These are phyloP conservation scores for Monopterus albus DNA, from an alignment of 2,113 vertebrate genomes.

Conservation along the genomic window DNA sequence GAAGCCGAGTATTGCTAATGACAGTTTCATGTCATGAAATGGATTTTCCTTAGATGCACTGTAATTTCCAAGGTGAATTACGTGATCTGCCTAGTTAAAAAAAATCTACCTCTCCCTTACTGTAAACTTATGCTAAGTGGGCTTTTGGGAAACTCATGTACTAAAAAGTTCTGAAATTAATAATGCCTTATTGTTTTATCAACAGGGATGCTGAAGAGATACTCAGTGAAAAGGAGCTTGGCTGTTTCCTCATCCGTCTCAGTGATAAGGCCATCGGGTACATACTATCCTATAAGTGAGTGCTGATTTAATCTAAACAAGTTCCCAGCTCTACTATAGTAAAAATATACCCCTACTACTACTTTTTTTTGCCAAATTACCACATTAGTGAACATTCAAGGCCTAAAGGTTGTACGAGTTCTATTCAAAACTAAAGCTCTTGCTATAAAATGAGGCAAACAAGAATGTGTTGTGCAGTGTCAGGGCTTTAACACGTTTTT, in stretches of 20 bases:
- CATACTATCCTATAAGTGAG: constrained; percentile 90
- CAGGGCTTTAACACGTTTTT: neutral
- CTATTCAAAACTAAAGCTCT: too few species aligned
- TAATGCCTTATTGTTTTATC: neutral
- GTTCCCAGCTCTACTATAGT: too few species aligned
- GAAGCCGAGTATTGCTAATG: neutral
- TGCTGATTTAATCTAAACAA: too few species aligned
- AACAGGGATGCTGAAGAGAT: constrained; percentile 86
- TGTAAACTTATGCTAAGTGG: neutral
- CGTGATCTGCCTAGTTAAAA: neutral
- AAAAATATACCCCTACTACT: too few species aligned
- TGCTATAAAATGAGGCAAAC: neutral
- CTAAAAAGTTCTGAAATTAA: neutral
- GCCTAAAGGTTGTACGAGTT: neutral
- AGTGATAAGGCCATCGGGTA: constrained; percentile 87
- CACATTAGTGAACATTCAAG: neutral
- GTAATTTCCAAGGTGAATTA: constrained; percentile 7
- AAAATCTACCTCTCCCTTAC: neutral
- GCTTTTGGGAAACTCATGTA: neutral
- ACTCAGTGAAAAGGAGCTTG: constrained; percentile 81
- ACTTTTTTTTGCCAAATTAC: neutral
- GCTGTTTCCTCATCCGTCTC: constrained; percentile 88
- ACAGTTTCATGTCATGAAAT: neutral
- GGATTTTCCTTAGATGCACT: constrained; percentile 18
- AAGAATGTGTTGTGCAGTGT: neutral